A percentile compares a stretch with the other conserved stretches of the same genome.
Evolutionary conservation across 1,140 invertebrate genomes (phyloP).

Genomic region (Spodoptera frugiperda): DNA sequence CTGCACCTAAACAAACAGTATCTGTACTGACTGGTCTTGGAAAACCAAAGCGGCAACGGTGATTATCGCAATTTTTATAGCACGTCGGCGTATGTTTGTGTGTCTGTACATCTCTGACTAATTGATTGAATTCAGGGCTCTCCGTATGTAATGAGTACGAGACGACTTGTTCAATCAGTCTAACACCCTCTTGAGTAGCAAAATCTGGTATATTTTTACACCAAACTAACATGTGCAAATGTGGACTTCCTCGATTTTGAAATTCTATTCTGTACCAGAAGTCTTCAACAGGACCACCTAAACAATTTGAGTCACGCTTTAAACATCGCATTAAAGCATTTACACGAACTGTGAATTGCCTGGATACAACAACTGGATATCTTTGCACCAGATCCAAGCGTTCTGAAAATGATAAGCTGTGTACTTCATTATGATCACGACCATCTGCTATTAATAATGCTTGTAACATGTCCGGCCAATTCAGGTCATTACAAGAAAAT

Average conservation of each 20-base stretch:
- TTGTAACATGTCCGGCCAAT: not conserved
- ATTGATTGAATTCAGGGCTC: not conserved
- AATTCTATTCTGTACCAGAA: slow-evolving; percentile 1
- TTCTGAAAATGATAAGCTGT: not conserved
- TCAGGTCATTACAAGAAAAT: not conserved
- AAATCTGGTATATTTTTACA: not conserved
- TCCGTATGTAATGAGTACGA: not conserved
- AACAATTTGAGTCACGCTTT: not conserved
- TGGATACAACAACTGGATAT: not conserved
- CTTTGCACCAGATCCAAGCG: not conserved
- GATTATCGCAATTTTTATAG: not conserved
- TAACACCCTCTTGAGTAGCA: not conserved
- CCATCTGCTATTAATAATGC: slow-evolving; percentile 2
- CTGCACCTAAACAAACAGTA: not conserved
- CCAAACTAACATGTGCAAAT: slow-evolving; percentile 1
- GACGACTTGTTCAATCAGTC: not conserved
- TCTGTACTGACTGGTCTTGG: not conserved
- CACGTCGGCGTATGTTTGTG: not conserved
- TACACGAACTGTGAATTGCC: not conserved
- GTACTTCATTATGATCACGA: not conserved
- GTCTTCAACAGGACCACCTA: not conserved
- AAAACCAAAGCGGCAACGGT: not conserved
- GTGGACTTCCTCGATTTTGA: slow-evolving; percentile 16
- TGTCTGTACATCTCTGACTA: not conserved
- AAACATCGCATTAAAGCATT: not conserved